phyloP scores from a whole-genome alignment of 2,113 vertebrate species.

The Megaceryle maxima region DNA sequence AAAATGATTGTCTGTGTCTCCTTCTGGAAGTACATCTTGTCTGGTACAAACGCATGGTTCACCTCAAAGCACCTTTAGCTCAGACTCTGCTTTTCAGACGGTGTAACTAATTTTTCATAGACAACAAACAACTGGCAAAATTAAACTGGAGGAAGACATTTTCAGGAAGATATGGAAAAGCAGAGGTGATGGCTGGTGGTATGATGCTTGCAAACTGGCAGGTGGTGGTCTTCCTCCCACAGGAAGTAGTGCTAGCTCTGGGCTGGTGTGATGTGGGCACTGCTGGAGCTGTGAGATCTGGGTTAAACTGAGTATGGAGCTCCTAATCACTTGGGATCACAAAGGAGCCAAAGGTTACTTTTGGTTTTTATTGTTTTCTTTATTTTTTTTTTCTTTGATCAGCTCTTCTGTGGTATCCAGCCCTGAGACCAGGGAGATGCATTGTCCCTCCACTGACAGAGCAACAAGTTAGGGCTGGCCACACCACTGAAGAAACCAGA shows the following conservation, averaged over 20 bases:
- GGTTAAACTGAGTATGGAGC: not conserved
- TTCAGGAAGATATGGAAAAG: not conserved
- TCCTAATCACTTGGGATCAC: not conserved
- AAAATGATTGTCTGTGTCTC: not conserved
- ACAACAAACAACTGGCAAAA: not conserved
- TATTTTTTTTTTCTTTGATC: not conserved
- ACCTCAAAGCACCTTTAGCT: not conserved
- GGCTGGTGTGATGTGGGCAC: rapidly evolving
- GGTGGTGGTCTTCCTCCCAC: not conserved
- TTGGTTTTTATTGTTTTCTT: not conserved
- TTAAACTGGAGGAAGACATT: not conserved
- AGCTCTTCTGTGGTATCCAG: not conserved
- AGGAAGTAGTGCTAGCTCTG: rapidly evolving
- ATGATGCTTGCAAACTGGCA: not conserved
- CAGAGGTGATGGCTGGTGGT: not conserved
- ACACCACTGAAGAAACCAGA: not conserved
- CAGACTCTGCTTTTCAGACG: not conserved
- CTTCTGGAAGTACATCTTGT: not conserved
- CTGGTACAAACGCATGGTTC: not conserved
- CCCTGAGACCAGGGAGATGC: too few species aligned
- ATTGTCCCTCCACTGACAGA: too few species aligned
- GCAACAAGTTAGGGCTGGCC: rapidly evolving
- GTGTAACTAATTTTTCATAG: not conserved
- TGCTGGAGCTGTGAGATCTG: not conserved
- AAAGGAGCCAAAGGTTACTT: not conserved